These are phyloP conservation scores for Malurus melanocephalus DNA, from an alignment of 2,113 vertebrate genomes.

Conservation along the genomic window DNA sequence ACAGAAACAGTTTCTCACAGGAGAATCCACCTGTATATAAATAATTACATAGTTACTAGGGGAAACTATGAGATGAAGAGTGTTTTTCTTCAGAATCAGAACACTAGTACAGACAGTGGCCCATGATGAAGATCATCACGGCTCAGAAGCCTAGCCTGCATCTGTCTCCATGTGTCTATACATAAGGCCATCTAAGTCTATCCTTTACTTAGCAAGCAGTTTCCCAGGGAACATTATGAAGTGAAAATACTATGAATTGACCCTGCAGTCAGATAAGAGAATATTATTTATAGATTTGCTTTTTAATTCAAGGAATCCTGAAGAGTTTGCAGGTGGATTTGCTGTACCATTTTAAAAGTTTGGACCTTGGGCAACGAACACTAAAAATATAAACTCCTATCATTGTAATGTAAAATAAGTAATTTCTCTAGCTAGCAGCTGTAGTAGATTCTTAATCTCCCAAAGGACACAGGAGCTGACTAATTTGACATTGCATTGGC, in stretches of 20 bases:
- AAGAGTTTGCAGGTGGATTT: neutral
- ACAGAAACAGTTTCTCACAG: slow-evolving; percentile 1
- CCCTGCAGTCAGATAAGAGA: neutral
- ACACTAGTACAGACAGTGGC: neutral
- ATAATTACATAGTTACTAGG: neutral
- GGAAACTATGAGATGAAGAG: neutral
- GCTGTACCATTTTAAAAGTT: neutral
- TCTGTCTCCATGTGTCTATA: neutral
- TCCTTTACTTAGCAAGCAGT: neutral
- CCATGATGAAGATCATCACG: neutral
- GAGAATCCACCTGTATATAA: neutral
- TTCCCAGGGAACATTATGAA: neutral
- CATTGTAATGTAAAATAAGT: neutral
- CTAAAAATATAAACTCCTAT: neutral
- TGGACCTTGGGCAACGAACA: neutral
- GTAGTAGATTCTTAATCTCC: slow-evolving; percentile 19
- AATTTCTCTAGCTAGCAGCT: slow-evolving; percentile 8
- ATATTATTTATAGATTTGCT: neutral
- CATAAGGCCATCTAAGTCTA: neutral
- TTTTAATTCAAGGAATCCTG: neutral
- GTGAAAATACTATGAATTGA: neutral
- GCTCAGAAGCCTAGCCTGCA: neutral
- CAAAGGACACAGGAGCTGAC: neutral
- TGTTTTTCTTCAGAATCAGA: neutral
- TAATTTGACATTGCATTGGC: neutral